Evolutionary conservation across 2,888 invertebrate species (phyloP), one percentile per base, ranked within the genome.

Genomic region (Crepidodera aurea): DNA sequence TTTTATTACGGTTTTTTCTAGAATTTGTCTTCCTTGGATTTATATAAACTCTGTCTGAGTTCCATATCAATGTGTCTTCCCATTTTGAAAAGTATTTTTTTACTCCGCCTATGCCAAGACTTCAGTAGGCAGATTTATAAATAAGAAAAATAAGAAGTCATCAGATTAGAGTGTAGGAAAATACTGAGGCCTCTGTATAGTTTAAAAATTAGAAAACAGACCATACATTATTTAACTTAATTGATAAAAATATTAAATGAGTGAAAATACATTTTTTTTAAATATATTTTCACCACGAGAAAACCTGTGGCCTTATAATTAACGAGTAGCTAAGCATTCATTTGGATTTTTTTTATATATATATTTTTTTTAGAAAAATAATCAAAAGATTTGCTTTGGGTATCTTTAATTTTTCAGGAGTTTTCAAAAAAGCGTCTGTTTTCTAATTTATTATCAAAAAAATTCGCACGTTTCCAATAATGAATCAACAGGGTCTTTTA

Each of bases 41-140:
- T 58, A 72, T 70, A 70, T 69, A 60, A 64, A 70, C 70, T 71
- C 72, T 69, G 25, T 66, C 64, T 71, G 69, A 71, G 71, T 71
- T 72, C 70, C 76, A 77, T 77, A 76, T 77, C 76, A 76, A 73
- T 73, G 69, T 70, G 73, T 73, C 73, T 73, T 73, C 73, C 73
- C 71, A 71, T 70, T 69, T 69, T 62, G 63, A 62, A 67, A 61
- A 60, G 37, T 64, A 64, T 57, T 51, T 66, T 62, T 65, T 67
- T 62, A 56, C 59, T 59, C 25, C 16, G 42, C 55, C 39, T 59
- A 59, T 50, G 51, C 63, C 58, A 54, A 59, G 55, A 59, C 62
- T 59, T 59, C 63, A 59, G 55, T 56, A 51, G 60, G 54, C 48
- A 44, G 48, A 54, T 46, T 53, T 60, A 48, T 56, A 61, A 51